These are phyloP conservation scores for Latrodectus geometricus DNA, from an alignment of 1,140 invertebrate genomes.

Conservation along the genomic window DNA sequence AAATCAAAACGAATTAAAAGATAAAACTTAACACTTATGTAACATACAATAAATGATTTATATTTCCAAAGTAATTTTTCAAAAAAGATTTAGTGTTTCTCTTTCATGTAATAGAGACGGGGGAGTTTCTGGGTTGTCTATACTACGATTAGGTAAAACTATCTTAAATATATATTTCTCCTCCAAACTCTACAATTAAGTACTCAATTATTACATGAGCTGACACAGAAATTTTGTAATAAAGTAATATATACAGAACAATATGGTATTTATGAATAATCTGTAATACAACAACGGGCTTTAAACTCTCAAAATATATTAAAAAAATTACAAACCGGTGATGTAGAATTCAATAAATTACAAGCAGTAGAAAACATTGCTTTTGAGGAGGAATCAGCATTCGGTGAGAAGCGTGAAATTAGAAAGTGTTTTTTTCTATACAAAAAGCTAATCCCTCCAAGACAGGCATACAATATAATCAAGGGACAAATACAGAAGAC, in stretches of 20 bases:
- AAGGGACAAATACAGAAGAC: background rate
- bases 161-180: background rate
- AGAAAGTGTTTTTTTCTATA: background rate
- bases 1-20: background rate
- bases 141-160: background rate
- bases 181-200: background rate
- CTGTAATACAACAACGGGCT: conserved; percentile 46
- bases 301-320: conserved; percentile 55
- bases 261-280: conserved; percentile 27
- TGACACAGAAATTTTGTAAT: conserved; percentile 38
- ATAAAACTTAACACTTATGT: background rate
- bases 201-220: conserved; percentile 36
- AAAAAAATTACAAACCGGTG: conserved; percentile 33
- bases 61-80: background rate
- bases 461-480: background rate
- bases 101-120: no score
- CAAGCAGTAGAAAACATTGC: background rate
- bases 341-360: conserved; percentile 14
- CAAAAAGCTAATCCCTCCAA: conserved; percentile 1
- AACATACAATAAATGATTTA: background rate
- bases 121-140: background rate
- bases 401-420: conserved; percentile 2
- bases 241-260: conserved; percentile 39
- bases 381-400: background rate
- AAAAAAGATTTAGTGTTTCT: no score